Conservation (phyloP, 2,888 invertebrate genomes). For the Drosophila macrospina region DNA sequence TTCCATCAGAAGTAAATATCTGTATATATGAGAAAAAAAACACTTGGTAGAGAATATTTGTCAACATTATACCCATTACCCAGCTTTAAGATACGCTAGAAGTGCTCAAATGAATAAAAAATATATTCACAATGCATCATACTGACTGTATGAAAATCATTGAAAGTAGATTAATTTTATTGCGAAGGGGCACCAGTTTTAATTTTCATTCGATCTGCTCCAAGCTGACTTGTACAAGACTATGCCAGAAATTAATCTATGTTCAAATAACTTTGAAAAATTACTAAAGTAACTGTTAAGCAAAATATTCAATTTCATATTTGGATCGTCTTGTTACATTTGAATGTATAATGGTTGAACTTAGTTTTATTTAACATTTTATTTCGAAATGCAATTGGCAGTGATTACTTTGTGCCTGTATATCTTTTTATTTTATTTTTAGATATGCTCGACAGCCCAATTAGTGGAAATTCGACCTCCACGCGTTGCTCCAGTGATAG, state of each 20-base stretch:
- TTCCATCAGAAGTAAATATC: background rate
- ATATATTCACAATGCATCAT: too few species aligned
- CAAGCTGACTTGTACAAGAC: too few species aligned
- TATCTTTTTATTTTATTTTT: background rate
- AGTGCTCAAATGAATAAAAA: too few species aligned
- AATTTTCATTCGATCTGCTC: too few species aligned
- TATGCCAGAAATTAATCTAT: background rate
- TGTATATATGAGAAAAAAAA: background rate
- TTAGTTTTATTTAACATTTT: background rate
- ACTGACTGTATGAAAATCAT: background rate
- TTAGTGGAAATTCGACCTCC: conserved; percentile 86
- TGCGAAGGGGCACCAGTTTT: too few species aligned
- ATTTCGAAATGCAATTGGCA: background rate
- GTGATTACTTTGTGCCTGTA: background rate
- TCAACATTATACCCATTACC: too few species aligned
- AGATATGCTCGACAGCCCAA: conserved; percentile 88
- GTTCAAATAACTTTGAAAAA: background rate
- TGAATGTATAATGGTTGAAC: background rate
- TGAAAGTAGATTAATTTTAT: background rate
- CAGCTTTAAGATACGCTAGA: background rate
- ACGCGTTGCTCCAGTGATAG: conserved; percentile 92
- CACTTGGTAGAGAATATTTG: background rate
- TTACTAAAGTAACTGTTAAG: background rate
- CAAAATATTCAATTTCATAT: background rate
- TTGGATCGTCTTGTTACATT: background rate